A percentile compares a stretch with the other conserved stretches of the same genome.
Evolutionary conservation across 2,797 vertebrate genomes (phyloP).

Genomic region (Cryptoblepharus egeriae): DNA sequence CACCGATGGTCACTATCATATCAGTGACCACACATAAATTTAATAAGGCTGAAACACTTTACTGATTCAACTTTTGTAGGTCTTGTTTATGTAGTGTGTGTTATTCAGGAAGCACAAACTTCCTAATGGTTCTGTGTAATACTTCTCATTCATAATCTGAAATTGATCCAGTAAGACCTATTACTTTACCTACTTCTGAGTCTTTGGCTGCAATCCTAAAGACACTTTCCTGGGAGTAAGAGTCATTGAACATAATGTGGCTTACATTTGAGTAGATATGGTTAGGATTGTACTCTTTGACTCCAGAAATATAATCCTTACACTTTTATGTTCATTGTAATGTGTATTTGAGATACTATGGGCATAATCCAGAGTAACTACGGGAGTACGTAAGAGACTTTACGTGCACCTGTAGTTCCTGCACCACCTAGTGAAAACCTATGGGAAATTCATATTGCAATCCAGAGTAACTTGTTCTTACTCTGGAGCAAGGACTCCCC

Average conservation of each 20-base stretch:
- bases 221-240: too few species aligned
- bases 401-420: too few species aligned
- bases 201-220: background rate
- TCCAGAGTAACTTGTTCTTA: too few species aligned
- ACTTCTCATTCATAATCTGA: conserved; percentile 42
- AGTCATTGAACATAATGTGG: too few species aligned
- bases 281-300: background rate
- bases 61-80: background rate
- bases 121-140: conserved; percentile 10
- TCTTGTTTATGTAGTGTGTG: background rate
- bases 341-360: background rate
- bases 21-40: background rate
- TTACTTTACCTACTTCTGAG: conserved; percentile 18
- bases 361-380: too few species aligned
- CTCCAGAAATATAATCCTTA: conserved; percentile 22
- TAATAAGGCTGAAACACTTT: background rate
- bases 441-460: too few species aligned
- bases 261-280: too few species aligned
- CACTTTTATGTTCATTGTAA: background rate
- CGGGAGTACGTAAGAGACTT: too few species aligned
- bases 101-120: conserved; percentile 5
- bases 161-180: background rate
- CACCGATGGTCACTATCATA: background rate
- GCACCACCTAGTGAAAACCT: too few species aligned
- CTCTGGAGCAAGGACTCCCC: too few species aligned